A percentile compares a stretch with the other conserved stretches of the same genome.
These are phyloP conservation scores for honey bee (Apis mellifera) DNA, from an alignment of 1,140 invertebrate species.

Conservation along the genomic window DNA sequence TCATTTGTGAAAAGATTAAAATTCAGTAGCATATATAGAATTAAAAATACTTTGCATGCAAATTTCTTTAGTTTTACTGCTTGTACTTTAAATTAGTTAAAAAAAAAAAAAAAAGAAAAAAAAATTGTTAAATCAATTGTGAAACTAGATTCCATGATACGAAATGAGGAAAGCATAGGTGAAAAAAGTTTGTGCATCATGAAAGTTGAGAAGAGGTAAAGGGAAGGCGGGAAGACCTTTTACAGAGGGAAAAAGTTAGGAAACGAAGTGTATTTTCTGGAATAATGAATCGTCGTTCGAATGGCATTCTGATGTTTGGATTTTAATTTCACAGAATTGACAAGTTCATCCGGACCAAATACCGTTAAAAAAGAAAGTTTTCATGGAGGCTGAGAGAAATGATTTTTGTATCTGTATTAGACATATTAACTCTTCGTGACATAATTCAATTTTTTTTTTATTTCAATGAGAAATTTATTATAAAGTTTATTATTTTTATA, in stretches of 20 bases:
- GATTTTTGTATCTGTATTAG: not conserved
- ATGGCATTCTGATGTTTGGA: not conserved
- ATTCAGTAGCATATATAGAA: no score
- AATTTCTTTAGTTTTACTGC: no score
- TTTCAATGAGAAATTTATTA: no score
- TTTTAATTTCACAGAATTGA: slow-evolving; percentile 31
- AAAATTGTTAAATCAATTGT: not conserved
- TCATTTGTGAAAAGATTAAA: no score
- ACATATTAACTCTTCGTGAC: not conserved
- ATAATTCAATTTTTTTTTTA: no score
- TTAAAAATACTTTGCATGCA: no score
- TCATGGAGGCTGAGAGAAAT: not conserved
- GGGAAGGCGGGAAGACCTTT: not conserved
- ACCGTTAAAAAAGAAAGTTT: not conserved
- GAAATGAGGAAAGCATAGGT: no score
- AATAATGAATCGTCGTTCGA: slow-evolving; percentile 45
- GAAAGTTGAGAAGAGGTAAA: slow-evolving; percentile 4
- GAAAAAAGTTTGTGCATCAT: not conserved
- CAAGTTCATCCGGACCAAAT: slow-evolving; percentile 22
- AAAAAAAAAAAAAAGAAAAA: not conserved
- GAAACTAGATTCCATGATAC: no score
- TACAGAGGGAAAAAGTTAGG: slow-evolving; percentile 17
- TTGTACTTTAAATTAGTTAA: not conserved
- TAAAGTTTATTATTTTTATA: no score
- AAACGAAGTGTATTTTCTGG: not conserved